Evolutionary conservation across 1,140 invertebrate species (phyloP).

Genomic region (Acromyrmex charruanus): DNA sequence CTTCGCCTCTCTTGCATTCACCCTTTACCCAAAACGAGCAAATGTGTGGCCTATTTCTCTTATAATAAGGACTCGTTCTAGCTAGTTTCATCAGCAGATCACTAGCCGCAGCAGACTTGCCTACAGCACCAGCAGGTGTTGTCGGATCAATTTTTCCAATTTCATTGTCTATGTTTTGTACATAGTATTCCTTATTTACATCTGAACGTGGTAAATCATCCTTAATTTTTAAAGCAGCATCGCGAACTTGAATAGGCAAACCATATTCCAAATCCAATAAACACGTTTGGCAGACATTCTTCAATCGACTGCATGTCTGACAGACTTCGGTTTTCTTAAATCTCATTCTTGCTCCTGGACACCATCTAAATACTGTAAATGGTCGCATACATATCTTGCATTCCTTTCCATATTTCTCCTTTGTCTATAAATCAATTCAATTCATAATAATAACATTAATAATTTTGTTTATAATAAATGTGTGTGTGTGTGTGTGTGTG

Average conservation of each 20-base stretch:
- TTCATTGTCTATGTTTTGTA: slow-evolving; percentile 97
- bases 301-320: slow-evolving; percentile 99
- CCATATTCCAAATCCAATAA: slow-evolving; percentile 99
- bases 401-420: slow-evolving; percentile 99
- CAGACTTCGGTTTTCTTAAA: slow-evolving; percentile 99
- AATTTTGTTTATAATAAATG: no score
- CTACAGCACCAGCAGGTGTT: slow-evolving; percentile 89
- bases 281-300: slow-evolving; percentile 99
- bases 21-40: slow-evolving; percentile 99
- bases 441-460: not conserved
- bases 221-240: slow-evolving; percentile 97
- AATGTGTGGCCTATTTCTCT: slow-evolving; percentile 99
- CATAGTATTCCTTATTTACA: slow-evolving; percentile 99
- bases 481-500: no score
- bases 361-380: slow-evolving; percentile 99
- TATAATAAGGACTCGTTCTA: slow-evolving; percentile 99
- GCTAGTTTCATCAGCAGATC: slow-evolving; percentile 98
- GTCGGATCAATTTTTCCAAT: slow-evolving; percentile 89
- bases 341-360: slow-evolving; percentile 98
- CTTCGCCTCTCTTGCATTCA: slow-evolving; percentile 99
- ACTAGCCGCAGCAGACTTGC: slow-evolving; percentile 92
- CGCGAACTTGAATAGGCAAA: slow-evolving; percentile 97
- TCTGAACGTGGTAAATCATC: slow-evolving; percentile 98
- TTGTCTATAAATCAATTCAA: slow-evolving; percentile 91
- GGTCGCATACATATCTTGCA: slow-evolving; percentile 99